phyloP scores from a whole-genome alignment of 2,888 invertebrate genomes.

The Papilio protenor region DNA sequence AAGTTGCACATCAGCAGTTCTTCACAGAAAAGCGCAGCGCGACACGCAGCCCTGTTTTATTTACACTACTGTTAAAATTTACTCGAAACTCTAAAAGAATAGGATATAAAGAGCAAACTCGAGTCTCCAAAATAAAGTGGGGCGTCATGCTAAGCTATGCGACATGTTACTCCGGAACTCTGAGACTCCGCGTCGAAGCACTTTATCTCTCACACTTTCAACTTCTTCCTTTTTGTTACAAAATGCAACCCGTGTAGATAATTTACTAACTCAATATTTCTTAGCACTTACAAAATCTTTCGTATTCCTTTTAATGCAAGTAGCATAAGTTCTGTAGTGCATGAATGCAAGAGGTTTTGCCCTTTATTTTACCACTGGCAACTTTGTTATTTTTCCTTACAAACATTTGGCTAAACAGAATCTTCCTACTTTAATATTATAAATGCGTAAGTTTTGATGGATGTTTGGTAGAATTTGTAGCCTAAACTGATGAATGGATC shows the following conservation, averaged over 20 bases:
- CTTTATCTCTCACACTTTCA: slow-evolving; percentile 45
- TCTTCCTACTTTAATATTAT: too few relatives aligned
- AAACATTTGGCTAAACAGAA: not conserved
- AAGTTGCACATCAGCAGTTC: slow-evolving; percentile 39
- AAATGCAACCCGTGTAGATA: slow-evolving; percentile 44
- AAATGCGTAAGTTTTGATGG: too few relatives aligned
- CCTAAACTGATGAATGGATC: too few relatives aligned
- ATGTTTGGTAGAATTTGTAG: too few relatives aligned
- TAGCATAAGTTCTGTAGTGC: slow-evolving; percentile 15
- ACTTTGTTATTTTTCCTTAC: not conserved
- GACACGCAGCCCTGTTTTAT: slow-evolving; percentile 41
- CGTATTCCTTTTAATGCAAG: slow-evolving; percentile 37
- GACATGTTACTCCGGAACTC: slow-evolving; percentile 44
- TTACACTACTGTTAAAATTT: slow-evolving; percentile 43
- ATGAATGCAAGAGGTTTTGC: slow-evolving; percentile 8
- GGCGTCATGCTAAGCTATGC: slow-evolving; percentile 45
- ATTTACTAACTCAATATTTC: slow-evolving; percentile 45
- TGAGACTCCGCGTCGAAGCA: slow-evolving; percentile 44
- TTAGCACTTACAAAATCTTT: slow-evolving; percentile 39
- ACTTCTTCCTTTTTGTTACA: slow-evolving; percentile 44
- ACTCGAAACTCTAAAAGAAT: slow-evolving; percentile 42
- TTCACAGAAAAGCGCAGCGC: slow-evolving; percentile 33
- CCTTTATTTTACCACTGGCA: not conserved
- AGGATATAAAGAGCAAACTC: slow-evolving; percentile 43
- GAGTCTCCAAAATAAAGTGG: slow-evolving; percentile 43